These are phyloP conservation scores for Eciton burchellii DNA, from an alignment of 1,140 invertebrate genomes.

Conservation along the genomic window DNA sequence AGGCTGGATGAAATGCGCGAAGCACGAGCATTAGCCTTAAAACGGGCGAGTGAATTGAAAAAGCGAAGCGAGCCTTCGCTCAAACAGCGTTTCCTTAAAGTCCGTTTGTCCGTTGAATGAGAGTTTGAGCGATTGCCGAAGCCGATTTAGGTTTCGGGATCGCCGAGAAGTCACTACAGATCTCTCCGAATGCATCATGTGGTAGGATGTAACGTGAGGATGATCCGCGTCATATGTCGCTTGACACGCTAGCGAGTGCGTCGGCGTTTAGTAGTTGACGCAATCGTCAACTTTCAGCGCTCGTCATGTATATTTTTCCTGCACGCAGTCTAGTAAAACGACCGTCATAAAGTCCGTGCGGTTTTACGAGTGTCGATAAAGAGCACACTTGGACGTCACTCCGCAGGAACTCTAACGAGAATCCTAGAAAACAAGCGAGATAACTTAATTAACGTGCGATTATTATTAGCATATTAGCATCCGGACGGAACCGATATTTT, in stretches of 20 bases:
- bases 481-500: neutral
- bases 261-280: neutral
- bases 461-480: slow-evolving; percentile 28
- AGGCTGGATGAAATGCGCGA: neutral
- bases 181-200: neutral
- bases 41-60: neutral
- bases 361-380: slow-evolving; percentile 33
- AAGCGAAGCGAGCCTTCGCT: slow-evolving; percentile 16
- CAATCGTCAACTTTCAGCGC: neutral
- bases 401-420: neutral
- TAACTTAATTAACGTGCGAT: slow-evolving; percentile 30
- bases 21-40: neutral
- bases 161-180: neutral
- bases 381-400: slow-evolving; percentile 7
- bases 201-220: neutral
- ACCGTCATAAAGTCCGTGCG: slow-evolving; percentile 9
- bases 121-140: neutral
- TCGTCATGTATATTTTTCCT: neutral
- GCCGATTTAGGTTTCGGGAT: neutral
- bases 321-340: neutral
- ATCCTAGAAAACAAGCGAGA: slow-evolving; percentile 14
- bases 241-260: neutral
- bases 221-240: neutral
- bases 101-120: slow-evolving; percentile 58
- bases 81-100: slow-evolving; percentile 61